Evolutionary conservation across 2,113 vertebrate genomes (phyloP).

Genomic region (Cisticola juncidis): DNA sequence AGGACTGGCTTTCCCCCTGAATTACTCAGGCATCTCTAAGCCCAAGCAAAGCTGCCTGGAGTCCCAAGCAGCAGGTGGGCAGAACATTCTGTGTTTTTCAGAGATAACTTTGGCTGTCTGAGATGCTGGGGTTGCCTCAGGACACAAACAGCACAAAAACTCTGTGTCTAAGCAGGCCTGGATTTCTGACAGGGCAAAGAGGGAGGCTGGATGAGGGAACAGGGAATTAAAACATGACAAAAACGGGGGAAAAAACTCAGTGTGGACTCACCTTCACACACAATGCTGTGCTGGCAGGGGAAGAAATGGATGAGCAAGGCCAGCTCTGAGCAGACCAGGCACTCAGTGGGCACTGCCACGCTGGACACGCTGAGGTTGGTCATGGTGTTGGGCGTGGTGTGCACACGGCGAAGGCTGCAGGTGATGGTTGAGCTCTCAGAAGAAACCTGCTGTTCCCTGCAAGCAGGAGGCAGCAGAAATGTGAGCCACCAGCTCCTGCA

Average conservation of each 20-base stretch:
- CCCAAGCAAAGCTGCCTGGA: background rate
- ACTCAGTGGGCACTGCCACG: slow-evolving; percentile 82
- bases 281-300: slow-evolving; percentile 95
- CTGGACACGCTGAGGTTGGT: slow-evolving; percentile 88
- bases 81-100: background rate
- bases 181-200: background rate
- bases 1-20: background rate
- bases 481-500: background rate
- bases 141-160: background rate
- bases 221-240: background rate
- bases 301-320: slow-evolving; percentile 90
- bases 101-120: background rate
- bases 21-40: background rate
- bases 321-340: slow-evolving; percentile 96
- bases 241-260: accelerated
- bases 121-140: background rate
- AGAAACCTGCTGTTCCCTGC: slow-evolving; percentile 83
- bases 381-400: slow-evolving; percentile 92
- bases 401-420: slow-evolving; percentile 82
- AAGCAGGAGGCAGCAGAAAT: accelerated
- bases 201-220: background rate
- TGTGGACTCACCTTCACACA: slow-evolving; percentile 86
- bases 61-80: background rate
- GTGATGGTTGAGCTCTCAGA: slow-evolving; percentile 71
- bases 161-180: background rate